Percentiles rank a stretch among this genome's conserved stretches.
These are phyloP conservation scores for Acanthosepion lycidas DNA, from an alignment of 2,888 invertebrate species.

Conservation along the genomic window DNA sequence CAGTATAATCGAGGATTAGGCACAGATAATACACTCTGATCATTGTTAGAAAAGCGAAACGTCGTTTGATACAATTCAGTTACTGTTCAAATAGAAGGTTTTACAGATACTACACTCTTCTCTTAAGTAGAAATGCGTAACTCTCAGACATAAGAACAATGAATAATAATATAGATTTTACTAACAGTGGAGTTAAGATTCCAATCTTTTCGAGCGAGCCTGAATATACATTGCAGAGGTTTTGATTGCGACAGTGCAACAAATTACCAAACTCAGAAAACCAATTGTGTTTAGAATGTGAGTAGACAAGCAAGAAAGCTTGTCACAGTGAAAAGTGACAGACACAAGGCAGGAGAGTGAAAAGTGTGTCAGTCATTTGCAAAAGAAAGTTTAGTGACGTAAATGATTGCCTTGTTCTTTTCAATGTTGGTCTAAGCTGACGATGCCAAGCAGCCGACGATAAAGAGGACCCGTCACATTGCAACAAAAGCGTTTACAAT, in stretches of 20 bases:
- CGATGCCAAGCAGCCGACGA: background rate
- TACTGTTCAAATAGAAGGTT: no score
- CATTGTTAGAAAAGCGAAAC: no score
- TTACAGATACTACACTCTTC: no score
- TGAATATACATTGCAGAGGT: no score
- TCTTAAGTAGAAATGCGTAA: no score
- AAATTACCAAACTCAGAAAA: background rate
- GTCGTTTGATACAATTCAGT: no score
- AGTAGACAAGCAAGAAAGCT: background rate
- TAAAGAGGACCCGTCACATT: background rate
- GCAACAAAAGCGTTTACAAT: background rate
- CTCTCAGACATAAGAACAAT: no score
- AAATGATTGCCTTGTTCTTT: background rate
- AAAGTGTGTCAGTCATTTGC: slow-evolving; percentile 1
- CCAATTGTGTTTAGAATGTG: background rate
- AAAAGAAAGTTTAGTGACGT: background rate
- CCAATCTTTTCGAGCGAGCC: no score
- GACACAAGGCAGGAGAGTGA: background rate
- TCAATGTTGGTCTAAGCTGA: background rate
- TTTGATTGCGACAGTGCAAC: background rate
- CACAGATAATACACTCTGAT: no score
- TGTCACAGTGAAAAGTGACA: background rate
- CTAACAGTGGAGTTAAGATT: no score
- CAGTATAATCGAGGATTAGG: no score
- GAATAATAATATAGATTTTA: no score